Evolutionary conservation across 1,140 invertebrate species (phyloP), one percentile per base, ranked within the genome.

Genomic region (Leptinotarsa undecemlineata): DNA sequence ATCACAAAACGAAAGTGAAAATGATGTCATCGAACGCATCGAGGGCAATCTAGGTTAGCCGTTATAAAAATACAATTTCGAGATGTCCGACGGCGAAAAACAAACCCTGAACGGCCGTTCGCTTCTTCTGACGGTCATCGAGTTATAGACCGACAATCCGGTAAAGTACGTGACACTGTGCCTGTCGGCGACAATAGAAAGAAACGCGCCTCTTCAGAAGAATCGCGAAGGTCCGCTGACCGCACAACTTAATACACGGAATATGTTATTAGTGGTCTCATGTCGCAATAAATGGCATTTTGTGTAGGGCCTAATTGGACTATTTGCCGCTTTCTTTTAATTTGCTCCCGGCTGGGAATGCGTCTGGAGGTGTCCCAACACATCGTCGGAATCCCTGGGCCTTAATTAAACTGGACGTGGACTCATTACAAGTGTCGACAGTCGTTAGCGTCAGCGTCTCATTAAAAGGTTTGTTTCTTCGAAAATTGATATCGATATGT

Each of bases 181-280:
- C 63, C 48, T 71, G 75, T 74, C 76, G 76, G 76, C 73, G 67
- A 77, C 68, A 60, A 57, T 48, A 61, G 21, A 72, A 48, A 72
- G 42, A 63, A 61, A 1, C 69, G 64, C 57, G 67, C 42, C 61
- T 74, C 51, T 74, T 71, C 51, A 71, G 73, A 77, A 74, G 76
- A 73, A 74, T 74, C 33, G 76, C 76, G 71, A 62, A 77, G 70
- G 76, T 74, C 76, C 76, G 75, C 61, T 77, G 76, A 77, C 76
- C 73, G 76, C 76, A 67, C n/a, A 62, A 26, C 62, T 77, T 74
- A 77, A 74, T 73, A 71, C 73, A 73, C 67, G 21, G 73, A 74
- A 77, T 77, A 72, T 77, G 64, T 77, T 71, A 77, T 77, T 74
- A 74, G 76, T 64, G 64, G 51, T 73, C 66, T 69, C 64, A 68